Evolutionary conservation across 2,113 vertebrate genomes (phyloP), one percentile per base, ranked within the genome.

Genomic region (Callorhinus ursinus): DNA sequence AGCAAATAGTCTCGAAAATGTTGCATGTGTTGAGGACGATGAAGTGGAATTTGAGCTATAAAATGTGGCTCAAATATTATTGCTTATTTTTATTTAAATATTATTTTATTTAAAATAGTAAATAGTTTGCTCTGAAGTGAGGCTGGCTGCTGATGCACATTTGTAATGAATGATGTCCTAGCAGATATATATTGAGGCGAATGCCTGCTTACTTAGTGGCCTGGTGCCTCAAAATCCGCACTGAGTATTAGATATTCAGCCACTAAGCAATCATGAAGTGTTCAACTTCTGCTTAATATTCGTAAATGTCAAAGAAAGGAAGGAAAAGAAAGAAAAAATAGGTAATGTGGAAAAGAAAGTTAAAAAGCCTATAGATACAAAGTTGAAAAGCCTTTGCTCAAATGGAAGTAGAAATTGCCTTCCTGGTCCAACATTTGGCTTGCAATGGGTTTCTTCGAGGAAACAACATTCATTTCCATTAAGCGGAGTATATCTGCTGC

Each of bases 401-500:
- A 53, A 80, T 31, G 33, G 72, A 93, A 79, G 39, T 61, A 22
- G 96, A 57, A n/a, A 22, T 72, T 71, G 24, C 8, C 49, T 90
- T 81, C 0, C 15, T 67, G 86, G 93, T 93, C 76, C 82, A 59
- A 33, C 80, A 42, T 76, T 89, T 91, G 89, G 93, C 74, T 95
- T 4, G 3, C 3, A 19, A 59, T 90, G 26, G 88, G 77, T 57
- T 96, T 88, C 96, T 94, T 96, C 19, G 36, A 93, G 95, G 97
- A 93, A 97, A 18, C 0, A 3, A 81, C 63, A 61, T 96, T 72
- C 46, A 3, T 88, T 93, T 97, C 76, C 72, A 0, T 97, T 96
- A 92, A 89, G 93, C 90, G 92, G 95, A 96, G 96, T 42, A 8
- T 79, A 87, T 84, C 96, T 96, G 83, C 96, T n/a, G 72, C 18